Evolutionary conservation across 2,113 vertebrate species (phyloP), one percentile per base, ranked within the genome.

Genomic region (Todiramphus chloris): DNA sequence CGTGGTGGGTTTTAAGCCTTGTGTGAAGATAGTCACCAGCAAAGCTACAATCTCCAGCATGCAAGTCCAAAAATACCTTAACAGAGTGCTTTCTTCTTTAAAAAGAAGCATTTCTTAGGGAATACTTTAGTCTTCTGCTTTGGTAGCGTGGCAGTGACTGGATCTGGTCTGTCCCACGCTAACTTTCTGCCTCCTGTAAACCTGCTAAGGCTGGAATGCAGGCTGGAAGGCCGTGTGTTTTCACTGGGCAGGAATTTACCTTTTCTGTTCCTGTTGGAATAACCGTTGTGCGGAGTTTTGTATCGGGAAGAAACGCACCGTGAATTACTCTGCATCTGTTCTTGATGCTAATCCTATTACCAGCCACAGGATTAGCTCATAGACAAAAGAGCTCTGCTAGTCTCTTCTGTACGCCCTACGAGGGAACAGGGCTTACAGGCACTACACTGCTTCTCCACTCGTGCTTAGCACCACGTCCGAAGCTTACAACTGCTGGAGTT

Each of bases 331-430:
- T n/a, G 76, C 95, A 59, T 95, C 87, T 94, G 74, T 44, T 92
- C 67, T 83, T 11, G 85, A 75, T 94, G 85, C 76, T 96, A 93
- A 96, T 96, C 91, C 94, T 81, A 62, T 96, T 95, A 89, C n/a
- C 69, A 77, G 75, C 93, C 64, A 19, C 63, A 21, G 96, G 93
- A 92, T 94, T 96, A 91, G 55, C 16, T 64, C 53, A 62, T 9
- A 62, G 94, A 81, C 85, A 82, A 59, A 69, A 79, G 92, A 86
- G 88, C 88, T 55, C 24, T 18, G 9, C 58, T 53, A 2, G 2
- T 17, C 91, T 95, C 30, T 55, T 83, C 59, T 72, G 1, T 31
- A 9, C 31, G 51, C 55, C n/a, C 60, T n/a, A 4, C 35, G 48
- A 16, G 25, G 66, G 35, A 24, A 6, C 50, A 8, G 84, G n/a